A percentile compares a stretch with the other conserved stretches of the same genome.
Evolutionary conservation across 2,888 invertebrate species (phyloP).

Genomic region (Catocala fraxini): DNA sequence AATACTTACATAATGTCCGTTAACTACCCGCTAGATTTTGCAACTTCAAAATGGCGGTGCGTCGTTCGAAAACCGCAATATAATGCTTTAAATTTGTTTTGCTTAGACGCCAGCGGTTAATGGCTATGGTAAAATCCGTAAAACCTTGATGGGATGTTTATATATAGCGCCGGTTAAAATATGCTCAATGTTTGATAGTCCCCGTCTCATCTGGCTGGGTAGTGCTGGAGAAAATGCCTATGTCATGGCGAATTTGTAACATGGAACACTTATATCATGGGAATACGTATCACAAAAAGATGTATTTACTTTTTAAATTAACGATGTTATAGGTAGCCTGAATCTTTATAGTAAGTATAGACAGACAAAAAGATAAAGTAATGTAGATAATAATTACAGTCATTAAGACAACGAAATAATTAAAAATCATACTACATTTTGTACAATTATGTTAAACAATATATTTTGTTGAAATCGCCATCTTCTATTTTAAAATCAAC

Average conservation of each 20-base stretch:
- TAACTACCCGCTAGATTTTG: constrained; percentile 25
- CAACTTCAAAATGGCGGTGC: constrained; percentile 45
- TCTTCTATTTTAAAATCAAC: too few species aligned
- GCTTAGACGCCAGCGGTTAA: constrained; percentile 70
- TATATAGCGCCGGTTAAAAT: constrained; percentile 67
- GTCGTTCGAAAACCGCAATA: constrained; percentile 67
- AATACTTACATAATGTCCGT: not conserved
- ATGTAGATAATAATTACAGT: too few species aligned
- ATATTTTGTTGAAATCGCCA: not conserved
- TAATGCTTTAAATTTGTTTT: constrained; percentile 75
- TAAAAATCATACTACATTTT: too few species aligned
- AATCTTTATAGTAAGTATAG: too few species aligned
- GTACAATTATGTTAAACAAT: too few species aligned
- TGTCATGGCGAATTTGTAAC: too few species aligned
- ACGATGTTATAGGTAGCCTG: too few species aligned
- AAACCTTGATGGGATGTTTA: constrained; percentile 66
- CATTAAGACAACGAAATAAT: too few species aligned
- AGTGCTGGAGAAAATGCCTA: constrained; percentile 14
- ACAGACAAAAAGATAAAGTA: too few species aligned
- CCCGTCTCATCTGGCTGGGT: constrained; percentile 62
- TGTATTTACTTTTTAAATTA: too few species aligned
- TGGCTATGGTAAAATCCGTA: constrained; percentile 65
- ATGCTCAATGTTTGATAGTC: constrained; percentile 79
- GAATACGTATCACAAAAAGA: too few species aligned
- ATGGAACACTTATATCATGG: too few species aligned